phyloP scores from a whole-genome alignment of 2,888 invertebrate genomes.

The Athrips mouffetella region DNA sequence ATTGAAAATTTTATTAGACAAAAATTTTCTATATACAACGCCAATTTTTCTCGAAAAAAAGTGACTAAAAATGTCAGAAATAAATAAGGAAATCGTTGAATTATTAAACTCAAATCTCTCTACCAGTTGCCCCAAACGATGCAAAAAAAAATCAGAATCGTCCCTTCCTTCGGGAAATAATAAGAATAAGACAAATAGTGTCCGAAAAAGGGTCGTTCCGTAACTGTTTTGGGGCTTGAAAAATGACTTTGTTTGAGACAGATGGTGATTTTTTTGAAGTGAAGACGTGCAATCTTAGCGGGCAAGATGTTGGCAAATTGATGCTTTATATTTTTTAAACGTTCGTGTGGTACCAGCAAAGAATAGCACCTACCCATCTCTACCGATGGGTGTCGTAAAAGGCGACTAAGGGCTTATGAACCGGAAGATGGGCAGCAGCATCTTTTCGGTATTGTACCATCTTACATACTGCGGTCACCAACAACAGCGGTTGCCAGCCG shows the following conservation, averaged over 20 bases:
- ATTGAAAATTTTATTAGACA: background rate
- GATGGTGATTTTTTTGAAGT: conserved; percentile 26
- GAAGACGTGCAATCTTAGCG: background rate
- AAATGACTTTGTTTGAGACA: conserved; percentile 35
- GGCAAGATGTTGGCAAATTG: background rate
- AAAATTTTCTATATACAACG: background rate
- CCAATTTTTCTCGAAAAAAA: too few species aligned
- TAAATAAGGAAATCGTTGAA: background rate
- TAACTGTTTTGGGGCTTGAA: conserved; percentile 38
- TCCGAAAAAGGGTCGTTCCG: conserved; percentile 39
- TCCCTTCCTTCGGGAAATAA: conserved; percentile 46
- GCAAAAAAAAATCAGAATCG: conserved; percentile 1
- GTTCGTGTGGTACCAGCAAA: background rate
- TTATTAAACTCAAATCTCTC: background rate
- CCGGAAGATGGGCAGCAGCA: too few species aligned
- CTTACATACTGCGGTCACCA: background rate
- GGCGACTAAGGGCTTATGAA: too few species aligned
- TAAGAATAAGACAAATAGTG: conserved; percentile 55
- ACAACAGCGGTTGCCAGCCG: too few species aligned
- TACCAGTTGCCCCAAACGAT: background rate
- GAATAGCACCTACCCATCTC: too few species aligned
- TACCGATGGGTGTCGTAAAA: too few species aligned
- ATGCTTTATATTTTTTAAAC: background rate
- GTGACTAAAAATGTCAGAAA: too few species aligned
- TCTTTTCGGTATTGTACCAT: too few species aligned